phyloP scores from a whole-genome alignment of 2,888 invertebrate species.

The Epicampocera succincta region DNA sequence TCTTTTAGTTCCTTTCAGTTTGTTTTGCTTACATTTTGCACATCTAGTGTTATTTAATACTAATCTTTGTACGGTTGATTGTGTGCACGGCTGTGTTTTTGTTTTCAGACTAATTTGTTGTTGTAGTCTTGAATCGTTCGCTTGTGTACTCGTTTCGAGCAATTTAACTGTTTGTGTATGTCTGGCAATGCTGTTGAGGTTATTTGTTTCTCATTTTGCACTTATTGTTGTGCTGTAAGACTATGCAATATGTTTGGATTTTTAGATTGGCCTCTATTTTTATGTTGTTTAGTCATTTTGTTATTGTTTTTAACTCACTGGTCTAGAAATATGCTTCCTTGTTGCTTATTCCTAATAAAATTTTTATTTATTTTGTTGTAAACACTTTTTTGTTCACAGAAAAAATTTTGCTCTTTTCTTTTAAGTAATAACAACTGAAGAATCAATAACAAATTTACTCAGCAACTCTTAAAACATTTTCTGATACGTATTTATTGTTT shows the following conservation, averaged over 20 bases:
- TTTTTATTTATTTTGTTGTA: constrained; percentile 1
- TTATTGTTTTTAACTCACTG: constrained; percentile 20
- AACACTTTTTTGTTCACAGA: constrained; percentile 43
- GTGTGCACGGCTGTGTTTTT: constrained; percentile 39
- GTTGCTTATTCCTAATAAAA: constrained; percentile 35
- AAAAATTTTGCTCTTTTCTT: constrained; percentile 11
- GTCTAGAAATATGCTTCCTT: constrained; percentile 63
- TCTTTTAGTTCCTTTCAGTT: constrained; percentile 2
- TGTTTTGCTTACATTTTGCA: constrained; percentile 42
- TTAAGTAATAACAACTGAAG: background rate
- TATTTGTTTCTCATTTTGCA: constrained; percentile 4
- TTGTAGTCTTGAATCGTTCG: constrained; percentile 23
- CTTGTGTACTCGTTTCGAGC: constrained; percentile 55
- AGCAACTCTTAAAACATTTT: no score
- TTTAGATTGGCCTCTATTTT: constrained; percentile 51
- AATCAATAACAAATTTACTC: constrained; percentile 38
- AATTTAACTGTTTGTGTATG: constrained; percentile 61
- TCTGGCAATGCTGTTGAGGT: constrained; percentile 34
- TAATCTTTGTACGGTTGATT: constrained; percentile 2
- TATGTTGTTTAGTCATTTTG: constrained; percentile 17
- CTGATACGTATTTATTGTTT: constrained; percentile 11
- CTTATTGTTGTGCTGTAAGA: constrained; percentile 2
- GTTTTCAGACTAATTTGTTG: constrained; percentile 26
- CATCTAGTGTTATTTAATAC: constrained; percentile 60
- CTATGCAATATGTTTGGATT: constrained; percentile 24